Evolutionary conservation across 2,113 vertebrate genomes (phyloP), one percentile per base, ranked within the genome.

Genomic region (Pluvialis apricaria): DNA sequence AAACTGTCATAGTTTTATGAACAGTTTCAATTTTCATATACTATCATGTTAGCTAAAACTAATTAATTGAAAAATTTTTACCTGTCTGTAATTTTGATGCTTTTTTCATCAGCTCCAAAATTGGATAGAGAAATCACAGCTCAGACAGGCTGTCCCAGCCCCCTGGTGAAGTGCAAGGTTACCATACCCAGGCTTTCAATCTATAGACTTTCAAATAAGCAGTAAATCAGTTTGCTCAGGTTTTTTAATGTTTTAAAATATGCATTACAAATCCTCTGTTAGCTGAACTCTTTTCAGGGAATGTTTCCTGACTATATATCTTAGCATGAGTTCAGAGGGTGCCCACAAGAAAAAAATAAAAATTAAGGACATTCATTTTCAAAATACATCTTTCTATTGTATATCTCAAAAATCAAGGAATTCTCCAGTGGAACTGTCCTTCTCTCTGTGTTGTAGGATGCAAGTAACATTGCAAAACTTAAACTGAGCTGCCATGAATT

Each of bases 401-500:
- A 13, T 71, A 69, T 89, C 20, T 68, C 12, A 7, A 49, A 85
- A 86, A 38, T 57, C 64, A 89, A 71, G 89, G 70, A 83, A 87
- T 72, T 73, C 55, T 96, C 51, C 29, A 34, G 80, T 78, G 57
- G 38, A 55, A 24, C 17, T 68, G 70, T 52, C 49, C 75, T 77
- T 44, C 60, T 76, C 44, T 62, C 2, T 42, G 49, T 73, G 78
- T 92, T 91, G n/a, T 83, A 68, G 60, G 47, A 92, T 82, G 64
- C 57, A 82, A 91, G 69, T 34, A 69, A 51, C 77, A 86, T 44
- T 65, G 68, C 73, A 83, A 49, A 85, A 68, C 84, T 62, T 68
- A 89, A 82, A 86, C 40, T 65, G 65, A 94, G 55, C 58, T 82
- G 52, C 29, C 85, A 90, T 96, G 92, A 97, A 97, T 98, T 97